Percentiles rank a stretch among this genome's conserved stretches.
These are phyloP conservation scores for Xiphophorus hellerii DNA, from an alignment of 2,113 vertebrate species.

Conservation along the genomic window DNA sequence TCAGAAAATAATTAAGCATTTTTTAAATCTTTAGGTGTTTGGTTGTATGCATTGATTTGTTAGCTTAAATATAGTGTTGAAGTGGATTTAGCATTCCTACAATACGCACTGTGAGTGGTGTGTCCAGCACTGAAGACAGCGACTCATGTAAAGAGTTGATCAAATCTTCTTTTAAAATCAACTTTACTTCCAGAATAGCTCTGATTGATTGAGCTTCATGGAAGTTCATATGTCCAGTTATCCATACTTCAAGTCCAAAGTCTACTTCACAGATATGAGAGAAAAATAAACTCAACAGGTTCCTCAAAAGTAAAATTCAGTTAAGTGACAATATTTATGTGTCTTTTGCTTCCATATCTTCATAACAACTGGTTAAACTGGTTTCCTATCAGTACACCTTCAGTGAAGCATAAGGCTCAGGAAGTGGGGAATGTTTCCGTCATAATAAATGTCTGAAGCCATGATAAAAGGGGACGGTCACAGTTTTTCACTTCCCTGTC, in stretches of 20 bases:
- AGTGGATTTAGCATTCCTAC: background rate
- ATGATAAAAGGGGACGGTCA: background rate
- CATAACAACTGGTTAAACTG: background rate
- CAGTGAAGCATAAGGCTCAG: conserved; percentile 7
- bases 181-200: background rate
- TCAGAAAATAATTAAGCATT: background rate
- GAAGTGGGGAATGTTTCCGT: conserved; percentile 7
- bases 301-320: conserved; percentile 2
- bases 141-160: background rate
- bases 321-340: background rate
- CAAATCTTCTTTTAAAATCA: background rate
- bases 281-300: background rate
- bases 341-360: background rate
- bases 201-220: background rate
- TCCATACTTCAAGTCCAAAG: background rate
- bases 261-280: background rate
- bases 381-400: background rate
- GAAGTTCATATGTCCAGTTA: background rate
- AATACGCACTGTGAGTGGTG: background rate
- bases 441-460: background rate
- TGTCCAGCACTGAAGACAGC: conserved; percentile 1
- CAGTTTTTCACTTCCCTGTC: background rate
- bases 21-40: background rate
- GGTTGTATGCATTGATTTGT: background rate
- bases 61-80: background rate